Percentiles rank a stretch among this genome's conserved stretches.
Conservation (phyloP, 2,888 invertebrate genomes). For the Cabera pusaria region DNA sequence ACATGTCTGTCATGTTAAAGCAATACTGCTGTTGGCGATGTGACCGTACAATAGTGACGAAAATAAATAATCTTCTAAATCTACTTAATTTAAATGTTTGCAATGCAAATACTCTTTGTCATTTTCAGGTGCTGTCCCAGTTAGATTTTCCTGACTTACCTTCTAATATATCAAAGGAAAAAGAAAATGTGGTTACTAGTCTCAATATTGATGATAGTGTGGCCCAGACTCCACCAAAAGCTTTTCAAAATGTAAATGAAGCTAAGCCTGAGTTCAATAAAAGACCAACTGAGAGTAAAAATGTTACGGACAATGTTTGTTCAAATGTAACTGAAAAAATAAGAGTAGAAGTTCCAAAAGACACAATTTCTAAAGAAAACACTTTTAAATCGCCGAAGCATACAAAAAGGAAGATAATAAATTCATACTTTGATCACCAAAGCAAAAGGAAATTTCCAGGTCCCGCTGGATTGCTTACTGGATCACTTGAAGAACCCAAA, state of each 20-base stretch:
- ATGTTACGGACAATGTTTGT: not conserved
- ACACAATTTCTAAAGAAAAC: conserved; percentile 3
- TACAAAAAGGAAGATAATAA: conserved; percentile 66
- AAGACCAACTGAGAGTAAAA: no score
- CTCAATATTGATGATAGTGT: no score
- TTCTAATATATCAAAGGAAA: conserved; percentile 9
- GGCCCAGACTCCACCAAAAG: no score
- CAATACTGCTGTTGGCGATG: no score
- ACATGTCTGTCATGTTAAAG: no score
- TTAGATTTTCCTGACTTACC: conserved; percentile 60
- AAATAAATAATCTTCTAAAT: no score
- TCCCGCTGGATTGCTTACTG: conserved; percentile 69
- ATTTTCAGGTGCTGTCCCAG: conserved; percentile 69
- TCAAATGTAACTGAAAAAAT: conserved; percentile 1
- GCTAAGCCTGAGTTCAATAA: no score
- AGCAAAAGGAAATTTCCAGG: conserved; percentile 76
- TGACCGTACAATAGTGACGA: no score
- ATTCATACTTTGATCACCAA: conserved; percentile 66
- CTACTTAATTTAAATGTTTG: no score
- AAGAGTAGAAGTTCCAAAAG: conserved; percentile 2
- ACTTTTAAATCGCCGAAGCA: conserved; percentile 51
- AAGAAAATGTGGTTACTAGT: not conserved
- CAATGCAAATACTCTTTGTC: no score
- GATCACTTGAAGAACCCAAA: conserved; percentile 53
- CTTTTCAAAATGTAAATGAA: no score